Evolutionary conservation across 2,888 invertebrate genomes (phyloP).

Genomic region (Galerucella pusilla): DNA sequence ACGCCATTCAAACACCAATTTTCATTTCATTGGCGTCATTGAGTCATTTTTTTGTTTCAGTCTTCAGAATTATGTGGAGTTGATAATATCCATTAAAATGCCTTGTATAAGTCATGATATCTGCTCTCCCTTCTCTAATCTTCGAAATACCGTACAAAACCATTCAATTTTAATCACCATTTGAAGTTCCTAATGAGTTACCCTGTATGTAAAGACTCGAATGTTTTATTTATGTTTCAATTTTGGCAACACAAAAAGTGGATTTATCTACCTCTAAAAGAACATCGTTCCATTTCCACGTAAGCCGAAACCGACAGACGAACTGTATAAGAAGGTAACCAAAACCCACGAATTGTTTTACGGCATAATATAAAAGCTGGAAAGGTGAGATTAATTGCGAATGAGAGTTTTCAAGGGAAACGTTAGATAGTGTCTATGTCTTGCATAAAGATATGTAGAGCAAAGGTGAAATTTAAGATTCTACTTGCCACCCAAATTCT

Average conservation of each 20-base stretch:
- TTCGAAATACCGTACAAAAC: no score
- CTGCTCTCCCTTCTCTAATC: no score
- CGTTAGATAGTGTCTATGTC: slow-evolving; percentile 4
- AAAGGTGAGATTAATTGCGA: slow-evolving; percentile 6
- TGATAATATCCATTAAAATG: no score
- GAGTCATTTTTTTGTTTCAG: no score
- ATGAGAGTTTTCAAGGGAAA: background rate
- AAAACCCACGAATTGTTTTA: slow-evolving; percentile 8
- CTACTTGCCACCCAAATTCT: no score
- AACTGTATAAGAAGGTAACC: background rate
- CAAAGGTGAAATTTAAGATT: background rate
- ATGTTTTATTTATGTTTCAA: slow-evolving; percentile 3
- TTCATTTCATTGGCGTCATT: no score
- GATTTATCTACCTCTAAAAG: background rate
- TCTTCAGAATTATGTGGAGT: no score
- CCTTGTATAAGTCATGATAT: no score
- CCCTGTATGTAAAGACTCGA: background rate
- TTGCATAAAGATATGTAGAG: background rate
- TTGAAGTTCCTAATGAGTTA: no score
- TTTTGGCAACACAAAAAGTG: slow-evolving; percentile 1
- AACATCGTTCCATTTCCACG: background rate
- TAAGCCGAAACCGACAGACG: background rate
- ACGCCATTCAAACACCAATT: no score
- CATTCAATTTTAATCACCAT: no score
- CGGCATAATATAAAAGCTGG: slow-evolving; percentile 2